A percentile compares a stretch with the other conserved stretches of the same genome.
phyloP scores from a whole-genome alignment of 2,888 invertebrate species.

The Onchidella celtica region DNA sequence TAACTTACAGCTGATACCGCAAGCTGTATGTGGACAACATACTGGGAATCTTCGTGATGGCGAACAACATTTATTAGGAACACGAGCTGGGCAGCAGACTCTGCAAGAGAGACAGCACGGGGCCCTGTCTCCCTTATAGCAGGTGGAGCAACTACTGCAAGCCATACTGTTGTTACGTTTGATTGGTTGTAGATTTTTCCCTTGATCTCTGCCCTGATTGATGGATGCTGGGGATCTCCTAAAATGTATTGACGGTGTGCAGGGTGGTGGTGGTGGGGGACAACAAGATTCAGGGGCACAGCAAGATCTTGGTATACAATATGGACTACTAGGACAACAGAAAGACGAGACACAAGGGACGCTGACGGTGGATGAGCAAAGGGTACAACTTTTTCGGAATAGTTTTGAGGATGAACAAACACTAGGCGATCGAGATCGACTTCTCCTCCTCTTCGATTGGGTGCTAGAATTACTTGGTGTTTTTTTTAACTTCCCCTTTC shows the following conservation, averaged over 20 bases:
- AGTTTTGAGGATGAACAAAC: conserved; percentile 1
- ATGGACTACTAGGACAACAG: not conserved
- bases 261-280: not conserved
- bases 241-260: not conserved
- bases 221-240: no score
- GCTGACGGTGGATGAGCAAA: conserved; percentile 16
- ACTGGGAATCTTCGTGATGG: not conserved
- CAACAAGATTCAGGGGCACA: not conserved
- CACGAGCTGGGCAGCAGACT: not conserved
- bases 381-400: no score
- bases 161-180: conserved; percentile 2
- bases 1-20: not conserved
- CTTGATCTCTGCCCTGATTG: no score
- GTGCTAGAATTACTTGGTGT: conserved; percentile 6
- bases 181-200: no score
- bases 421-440: conserved; percentile 6
- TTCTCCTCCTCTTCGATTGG: not conserved
- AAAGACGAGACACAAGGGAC: not conserved
- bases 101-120: not conserved
- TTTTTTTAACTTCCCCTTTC: not conserved
- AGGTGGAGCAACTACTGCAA: not conserved
- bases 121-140: not conserved
- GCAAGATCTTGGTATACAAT: not conserved
- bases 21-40: not conserved
- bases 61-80: not conserved